phyloP scores from a whole-genome alignment of 2,797 vertebrate genomes.

The Gymnoscopelus microlampas region DNA sequence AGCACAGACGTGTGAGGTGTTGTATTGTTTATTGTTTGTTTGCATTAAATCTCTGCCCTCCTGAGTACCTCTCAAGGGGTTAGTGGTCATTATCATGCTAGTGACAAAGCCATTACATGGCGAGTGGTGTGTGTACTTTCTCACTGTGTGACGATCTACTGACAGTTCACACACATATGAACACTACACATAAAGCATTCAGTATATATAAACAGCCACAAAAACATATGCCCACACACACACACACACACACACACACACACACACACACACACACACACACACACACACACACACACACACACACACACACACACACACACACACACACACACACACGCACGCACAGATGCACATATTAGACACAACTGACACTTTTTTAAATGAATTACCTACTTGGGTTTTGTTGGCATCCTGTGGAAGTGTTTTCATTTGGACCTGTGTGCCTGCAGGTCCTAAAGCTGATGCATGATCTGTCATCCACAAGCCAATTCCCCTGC shows the following conservation, averaged over 20 bases:
- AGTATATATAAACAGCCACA: too few relatives aligned
- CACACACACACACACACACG: too few relatives aligned
- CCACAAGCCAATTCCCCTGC: background rate
- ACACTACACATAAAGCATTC: background rate
- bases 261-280: background rate
- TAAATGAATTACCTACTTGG: background rate
- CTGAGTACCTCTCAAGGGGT: slow-evolving; percentile 57
- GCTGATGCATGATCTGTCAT: too few relatives aligned
- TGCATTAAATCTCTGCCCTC: slow-evolving; percentile 59
- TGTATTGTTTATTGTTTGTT: slow-evolving; percentile 78
- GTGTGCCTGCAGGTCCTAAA: slow-evolving; percentile 5
- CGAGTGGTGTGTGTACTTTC: slow-evolving; percentile 53
- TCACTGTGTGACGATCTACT: slow-evolving; percentile 50
- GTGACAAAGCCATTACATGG: slow-evolving; percentile 62
- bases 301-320: too few relatives aligned
- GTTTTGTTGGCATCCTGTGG: background rate
- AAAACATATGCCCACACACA: too few relatives aligned
- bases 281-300: too few relatives aligned
- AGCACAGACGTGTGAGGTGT: slow-evolving; percentile 57
- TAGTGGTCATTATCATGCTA: slow-evolving; percentile 74
- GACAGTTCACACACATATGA: background rate
- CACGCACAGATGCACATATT: too few relatives aligned
- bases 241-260: slow-evolving; percentile 36
- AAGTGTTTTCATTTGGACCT: background rate
- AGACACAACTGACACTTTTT: background rate